Evolutionary conservation across 2,113 vertebrate genomes (phyloP).

Genomic region (human (Homo sapiens)): DNA sequence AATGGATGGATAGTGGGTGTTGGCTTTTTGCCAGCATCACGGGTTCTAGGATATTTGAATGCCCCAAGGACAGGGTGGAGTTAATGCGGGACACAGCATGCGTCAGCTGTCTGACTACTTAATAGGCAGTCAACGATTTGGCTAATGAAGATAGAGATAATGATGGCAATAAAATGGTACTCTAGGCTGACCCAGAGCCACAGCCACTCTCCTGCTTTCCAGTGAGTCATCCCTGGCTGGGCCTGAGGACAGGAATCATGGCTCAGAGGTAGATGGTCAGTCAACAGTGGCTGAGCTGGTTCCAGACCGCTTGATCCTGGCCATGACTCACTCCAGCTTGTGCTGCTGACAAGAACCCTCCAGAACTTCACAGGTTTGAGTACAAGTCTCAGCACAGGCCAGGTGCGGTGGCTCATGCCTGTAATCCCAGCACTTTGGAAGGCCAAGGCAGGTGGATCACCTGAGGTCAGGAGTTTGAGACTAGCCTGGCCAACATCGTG

Average conservation of each 20-base stretch:
- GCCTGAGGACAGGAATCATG: background rate
- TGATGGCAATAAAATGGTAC: conserved; percentile 49
- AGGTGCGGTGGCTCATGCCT: no score
- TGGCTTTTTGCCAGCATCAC: background rate
- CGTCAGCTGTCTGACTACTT: background rate
- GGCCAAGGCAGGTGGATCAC: no score
- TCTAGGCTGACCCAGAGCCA: background rate
- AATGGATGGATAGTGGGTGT: background rate
- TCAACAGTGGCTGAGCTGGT: background rate
- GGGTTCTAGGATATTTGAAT: background rate
- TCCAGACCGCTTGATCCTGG: background rate
- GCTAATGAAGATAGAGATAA: conserved; percentile 40
- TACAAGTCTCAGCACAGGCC: background rate
- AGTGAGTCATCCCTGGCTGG: conserved; percentile 36
- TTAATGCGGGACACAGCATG: background rate
- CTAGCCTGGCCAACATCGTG: no score
- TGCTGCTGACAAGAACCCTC: background rate
- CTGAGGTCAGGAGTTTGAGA: no score
- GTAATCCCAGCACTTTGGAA: no score
- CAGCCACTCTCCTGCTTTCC: background rate
- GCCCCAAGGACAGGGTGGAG: background rate
- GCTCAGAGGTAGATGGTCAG: background rate
- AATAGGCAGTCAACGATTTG: background rate
- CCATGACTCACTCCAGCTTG: conserved; percentile 5
- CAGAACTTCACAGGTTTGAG: background rate